Conservation (phyloP, 2,113 vertebrate species). For the Python bivittatus region DNA sequence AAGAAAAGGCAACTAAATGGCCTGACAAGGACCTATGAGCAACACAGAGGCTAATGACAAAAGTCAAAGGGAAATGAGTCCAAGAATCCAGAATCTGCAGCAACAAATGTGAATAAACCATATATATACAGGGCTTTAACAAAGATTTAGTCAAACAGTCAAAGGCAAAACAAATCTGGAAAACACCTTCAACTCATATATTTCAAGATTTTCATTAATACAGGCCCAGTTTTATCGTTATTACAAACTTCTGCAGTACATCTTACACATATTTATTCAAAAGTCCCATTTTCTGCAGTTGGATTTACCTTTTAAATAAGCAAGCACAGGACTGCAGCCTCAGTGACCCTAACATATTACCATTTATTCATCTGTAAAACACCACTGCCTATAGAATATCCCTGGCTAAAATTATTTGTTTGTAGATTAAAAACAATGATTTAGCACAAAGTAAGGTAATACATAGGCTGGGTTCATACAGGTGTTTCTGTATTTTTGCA, state of each 20-base stretch:
- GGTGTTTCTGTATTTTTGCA: not conserved
- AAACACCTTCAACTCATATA: not conserved
- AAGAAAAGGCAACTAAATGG: not conserved
- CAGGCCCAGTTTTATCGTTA: not conserved
- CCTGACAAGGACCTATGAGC: not conserved
- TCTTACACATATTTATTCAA: not conserved
- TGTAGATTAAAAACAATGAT: not conserved
- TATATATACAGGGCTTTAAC: not conserved
- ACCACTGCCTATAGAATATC: not conserved
- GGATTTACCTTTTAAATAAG: not conserved
- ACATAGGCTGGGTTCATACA: not conserved
- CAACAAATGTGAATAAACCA: not conserved
- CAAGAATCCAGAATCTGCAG: not conserved
- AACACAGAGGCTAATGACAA: not conserved
- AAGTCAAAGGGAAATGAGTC: not conserved
- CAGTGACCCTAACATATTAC: not conserved
- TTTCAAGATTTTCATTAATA: not conserved
- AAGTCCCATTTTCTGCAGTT: not conserved
- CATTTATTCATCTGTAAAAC: not conserved
- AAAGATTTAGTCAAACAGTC: not conserved
- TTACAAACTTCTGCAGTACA: not conserved
- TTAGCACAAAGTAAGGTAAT: not conserved
- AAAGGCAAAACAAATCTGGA: not conserved
- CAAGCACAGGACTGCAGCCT: not conserved
- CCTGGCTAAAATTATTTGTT: not conserved